Conservation (phyloP, 2,113 vertebrate species). For the Galbula dea region DNA sequence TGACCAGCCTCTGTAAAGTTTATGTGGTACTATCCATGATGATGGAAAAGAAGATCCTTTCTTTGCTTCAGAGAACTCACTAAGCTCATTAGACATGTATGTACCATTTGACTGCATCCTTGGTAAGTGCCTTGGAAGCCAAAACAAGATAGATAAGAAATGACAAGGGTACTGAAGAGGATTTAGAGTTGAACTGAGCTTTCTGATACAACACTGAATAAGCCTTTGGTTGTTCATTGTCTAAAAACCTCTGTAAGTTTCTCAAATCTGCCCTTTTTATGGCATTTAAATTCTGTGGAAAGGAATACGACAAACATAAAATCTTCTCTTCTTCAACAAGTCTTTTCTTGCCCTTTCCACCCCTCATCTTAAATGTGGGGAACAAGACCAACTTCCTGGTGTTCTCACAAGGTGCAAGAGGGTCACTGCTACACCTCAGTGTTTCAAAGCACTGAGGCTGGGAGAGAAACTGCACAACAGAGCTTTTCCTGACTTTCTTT, state of each 20-base stretch:
- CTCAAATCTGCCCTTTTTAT: neutral
- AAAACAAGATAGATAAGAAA: neutral
- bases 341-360: neutral
- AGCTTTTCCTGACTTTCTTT: neutral
- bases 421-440: neutral
- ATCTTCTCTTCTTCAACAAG: fast-evolving
- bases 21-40: neutral
- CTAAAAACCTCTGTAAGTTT: neutral
- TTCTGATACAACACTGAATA: neutral
- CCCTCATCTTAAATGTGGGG: neutral
- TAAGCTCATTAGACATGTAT: neutral
- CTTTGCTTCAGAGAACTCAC: neutral
- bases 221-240: neutral
- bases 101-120: neutral
- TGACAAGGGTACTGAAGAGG: neutral
- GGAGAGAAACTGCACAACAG: neutral
- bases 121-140: neutral
- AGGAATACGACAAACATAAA: neutral
- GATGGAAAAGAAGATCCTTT: neutral
- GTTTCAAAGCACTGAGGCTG: neutral
- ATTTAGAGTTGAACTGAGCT: neutral
- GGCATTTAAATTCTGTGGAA: neutral
- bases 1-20: neutral
- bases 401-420: neutral
- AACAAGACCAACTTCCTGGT: neutral